Percentiles rank a stretch among this genome's conserved stretches.
These are phyloP conservation scores for Rhinatrema bivittatum DNA, from an alignment of 2,797 vertebrate genomes.

Conservation along the genomic window DNA sequence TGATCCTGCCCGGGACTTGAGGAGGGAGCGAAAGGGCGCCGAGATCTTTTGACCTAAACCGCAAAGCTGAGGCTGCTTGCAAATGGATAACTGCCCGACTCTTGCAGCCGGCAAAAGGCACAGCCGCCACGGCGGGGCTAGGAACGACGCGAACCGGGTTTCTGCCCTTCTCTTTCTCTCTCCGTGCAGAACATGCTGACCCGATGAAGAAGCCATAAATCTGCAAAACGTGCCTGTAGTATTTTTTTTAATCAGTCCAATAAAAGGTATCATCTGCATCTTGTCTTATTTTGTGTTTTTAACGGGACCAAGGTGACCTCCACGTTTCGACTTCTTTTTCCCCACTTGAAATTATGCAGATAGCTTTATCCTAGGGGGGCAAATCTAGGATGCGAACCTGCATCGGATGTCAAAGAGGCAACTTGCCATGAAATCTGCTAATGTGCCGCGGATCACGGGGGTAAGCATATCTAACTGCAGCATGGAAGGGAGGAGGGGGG, in stretches of 20 bases:
- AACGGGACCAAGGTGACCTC: constrained; percentile 22
- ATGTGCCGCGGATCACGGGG: constrained; percentile 43
- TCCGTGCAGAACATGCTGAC: constrained; percentile 20
- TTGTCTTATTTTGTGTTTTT: constrained; percentile 30
- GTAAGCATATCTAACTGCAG: constrained; percentile 49
- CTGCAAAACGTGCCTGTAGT: too few relatives aligned
- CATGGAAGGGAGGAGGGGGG: constrained; percentile 14
- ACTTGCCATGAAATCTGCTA: constrained; percentile 42
- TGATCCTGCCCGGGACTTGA: constrained; percentile 60
- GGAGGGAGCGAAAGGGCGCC: constrained; percentile 49
- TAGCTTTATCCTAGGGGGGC: constrained; percentile 40
- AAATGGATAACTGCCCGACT: constrained; percentile 21
- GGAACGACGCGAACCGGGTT: constrained; percentile 26
- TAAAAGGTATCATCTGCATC: constrained; percentile 53
- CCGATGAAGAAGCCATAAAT: constrained; percentile 39
- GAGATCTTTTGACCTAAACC: constrained; percentile 41
- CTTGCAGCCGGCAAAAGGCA: background rate
- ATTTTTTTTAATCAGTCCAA: too few relatives aligned
- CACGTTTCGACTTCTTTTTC: constrained; percentile 16
- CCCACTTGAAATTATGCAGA: constrained; percentile 46
- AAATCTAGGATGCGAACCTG: constrained; percentile 29
- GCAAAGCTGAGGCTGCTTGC: constrained; percentile 22
- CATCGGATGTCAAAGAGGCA: constrained; percentile 43
- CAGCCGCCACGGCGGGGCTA: constrained; percentile 11
- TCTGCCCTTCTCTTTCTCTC: constrained; percentile 23